phyloP scores from a whole-genome alignment of 2,113 vertebrate genomes.

The Paratilapia polleni region DNA sequence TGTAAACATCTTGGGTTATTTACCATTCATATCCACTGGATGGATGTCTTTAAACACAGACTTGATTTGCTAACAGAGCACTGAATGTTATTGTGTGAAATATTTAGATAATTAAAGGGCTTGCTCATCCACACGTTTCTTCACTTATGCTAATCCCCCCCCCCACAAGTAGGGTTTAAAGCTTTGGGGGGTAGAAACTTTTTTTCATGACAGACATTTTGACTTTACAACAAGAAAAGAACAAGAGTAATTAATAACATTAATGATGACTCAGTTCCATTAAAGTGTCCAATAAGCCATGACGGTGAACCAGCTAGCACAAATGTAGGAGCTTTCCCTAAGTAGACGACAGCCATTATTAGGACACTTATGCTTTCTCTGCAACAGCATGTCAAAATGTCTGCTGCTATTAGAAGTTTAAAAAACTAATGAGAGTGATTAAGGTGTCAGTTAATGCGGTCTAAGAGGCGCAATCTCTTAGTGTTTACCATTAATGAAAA shows the following conservation, averaged over 20 bases:
- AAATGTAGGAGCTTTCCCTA: not conserved
- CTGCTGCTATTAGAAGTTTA: not conserved
- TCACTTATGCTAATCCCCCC: not conserved
- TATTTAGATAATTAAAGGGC: not conserved
- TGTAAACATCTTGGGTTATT: not conserved
- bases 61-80: not conserved
- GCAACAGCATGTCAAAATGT: not conserved
- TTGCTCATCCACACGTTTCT: not conserved
- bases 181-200: not conserved
- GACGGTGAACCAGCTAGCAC: not conserved
- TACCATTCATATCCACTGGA: not conserved
- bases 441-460: not conserved
- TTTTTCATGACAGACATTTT: not conserved
- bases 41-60: conserved; percentile 4
- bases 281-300: conserved; percentile 2
- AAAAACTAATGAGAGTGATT: not conserved
- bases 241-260: not conserved
- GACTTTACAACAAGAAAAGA: not conserved
- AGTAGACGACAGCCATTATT: too few relatives aligned
- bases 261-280: not conserved
- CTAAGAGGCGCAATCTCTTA: not conserved
- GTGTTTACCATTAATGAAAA: not conserved
- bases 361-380: not conserved
- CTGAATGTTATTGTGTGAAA: not conserved
- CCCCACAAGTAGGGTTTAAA: not conserved